Percentiles rank a stretch among this genome's conserved stretches.
phyloP scores from a whole-genome alignment of 2,113 vertebrate genomes.

The Urocitellus parryii region DNA sequence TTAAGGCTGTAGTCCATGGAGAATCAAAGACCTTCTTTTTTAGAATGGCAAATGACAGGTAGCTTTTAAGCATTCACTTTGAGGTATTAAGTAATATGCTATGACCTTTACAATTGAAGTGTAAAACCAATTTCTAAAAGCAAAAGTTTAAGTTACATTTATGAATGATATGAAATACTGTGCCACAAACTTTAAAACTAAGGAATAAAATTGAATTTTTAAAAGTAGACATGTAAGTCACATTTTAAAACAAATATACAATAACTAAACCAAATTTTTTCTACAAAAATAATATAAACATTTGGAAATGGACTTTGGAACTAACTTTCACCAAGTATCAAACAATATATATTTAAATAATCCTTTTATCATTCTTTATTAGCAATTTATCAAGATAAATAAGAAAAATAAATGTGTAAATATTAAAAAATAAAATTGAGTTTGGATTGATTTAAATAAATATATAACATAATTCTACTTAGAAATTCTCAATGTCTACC shows the following conservation, averaged over 20 bases:
- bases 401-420: background rate
- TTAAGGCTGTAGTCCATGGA: background rate
- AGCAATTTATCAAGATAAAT: constrained; percentile 25
- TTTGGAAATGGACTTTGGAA: background rate
- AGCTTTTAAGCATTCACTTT: constrained; percentile 36
- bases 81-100: constrained; percentile 22
- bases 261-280: constrained; percentile 9
- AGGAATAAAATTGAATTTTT: constrained; percentile 13
- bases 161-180: background rate
- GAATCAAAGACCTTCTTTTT: background rate
- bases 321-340: background rate
- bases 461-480: background rate
- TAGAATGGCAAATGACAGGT: constrained; percentile 16
- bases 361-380: background rate
- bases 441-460: constrained; percentile 34
- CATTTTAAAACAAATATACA: constrained; percentile 41
- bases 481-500: background rate
- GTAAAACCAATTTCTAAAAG: constrained; percentile 57
- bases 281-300: background rate
- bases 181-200: constrained; percentile 25
- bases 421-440: background rate
- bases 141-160: constrained; percentile 58
- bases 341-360: background rate
- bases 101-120: constrained; percentile 52
- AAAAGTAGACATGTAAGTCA: background rate